Base-by-base conservation (phyloP, 2,888 invertebrate species). In the Stegophylla sp. region DNA sequence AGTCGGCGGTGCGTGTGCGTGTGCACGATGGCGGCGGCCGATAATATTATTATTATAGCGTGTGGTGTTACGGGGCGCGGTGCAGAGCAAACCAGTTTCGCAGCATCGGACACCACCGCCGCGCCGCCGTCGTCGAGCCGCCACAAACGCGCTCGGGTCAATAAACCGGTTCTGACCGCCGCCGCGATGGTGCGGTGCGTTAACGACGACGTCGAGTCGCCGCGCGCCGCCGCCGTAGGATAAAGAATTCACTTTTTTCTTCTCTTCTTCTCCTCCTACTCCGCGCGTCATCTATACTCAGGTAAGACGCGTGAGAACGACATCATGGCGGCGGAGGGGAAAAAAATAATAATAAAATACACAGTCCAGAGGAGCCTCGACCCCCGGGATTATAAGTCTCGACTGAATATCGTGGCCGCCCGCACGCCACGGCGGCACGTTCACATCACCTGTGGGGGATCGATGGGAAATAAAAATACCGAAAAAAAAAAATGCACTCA, bases 131-230 rank as follows among this genome's bases (percentile, higher is more conserved):
- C n/a, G n/a, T n/a, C n/a, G n/a, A n/a, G n/a, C n/a, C n/a, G n/a
- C n/a, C n/a, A n/a, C n/a, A n/a, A n/a, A n/a, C n/a, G 28, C 56
- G 17, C 77, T 51, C 71, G 79, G 79, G 79, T 79, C 79, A 79
- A 79, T 41, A 79, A 79, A 79, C 79, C 79, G 79, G 79, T 79
- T 76, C 75, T 43, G n/a, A 15, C n/a, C n/a, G n/a, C n/a, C n/a
- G n/a, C n/a, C n/a, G n/a, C n/a, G n/a, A n/a, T n/a, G n/a, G n/a
- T n/a, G 45, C 45, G 48, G 73, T 45, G 67, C 66, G 26, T 59
- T 69, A 69, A 69, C 69, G 17, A 51, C 74, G 26, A 23, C 63
- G 20, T 28, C 56, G n/a, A n/a, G n/a, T 28, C 51, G 0, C 51
- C n/a, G 28, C 26, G 13, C n/a, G 7, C 56, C 56, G 34, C 17